A percentile compares a stretch with the other conserved stretches of the same genome.
Conservation (phyloP, 2,113 vertebrate genomes). For the Benitochromis conjunctus region DNA sequence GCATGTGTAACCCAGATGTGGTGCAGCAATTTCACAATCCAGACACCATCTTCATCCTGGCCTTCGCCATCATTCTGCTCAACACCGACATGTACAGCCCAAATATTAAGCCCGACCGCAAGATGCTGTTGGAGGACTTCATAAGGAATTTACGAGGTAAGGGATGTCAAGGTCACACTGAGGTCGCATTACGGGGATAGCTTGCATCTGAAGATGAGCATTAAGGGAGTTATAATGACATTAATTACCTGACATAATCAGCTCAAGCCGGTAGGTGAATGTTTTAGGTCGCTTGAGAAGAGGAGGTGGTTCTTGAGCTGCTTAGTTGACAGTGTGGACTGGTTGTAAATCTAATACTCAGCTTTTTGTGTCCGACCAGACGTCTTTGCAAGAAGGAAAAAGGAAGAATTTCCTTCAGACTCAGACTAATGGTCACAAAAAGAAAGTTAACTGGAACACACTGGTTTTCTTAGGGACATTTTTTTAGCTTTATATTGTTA, state of each 20-base stretch:
- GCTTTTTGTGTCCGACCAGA: not conserved
- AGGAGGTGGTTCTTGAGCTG: not conserved
- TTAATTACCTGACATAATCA: not conserved
- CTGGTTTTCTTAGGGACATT: not conserved
- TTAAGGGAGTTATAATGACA: not conserved
- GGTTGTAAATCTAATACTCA: not conserved
- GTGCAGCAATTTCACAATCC: slow-evolving; percentile 99
- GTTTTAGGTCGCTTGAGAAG: not conserved
- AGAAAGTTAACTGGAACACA: not conserved
- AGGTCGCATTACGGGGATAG: not conserved
- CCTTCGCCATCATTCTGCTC: slow-evolving; percentile 97
- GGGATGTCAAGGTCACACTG: not conserved
- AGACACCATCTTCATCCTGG: slow-evolving; percentile 98
- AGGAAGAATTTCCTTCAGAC: not conserved
- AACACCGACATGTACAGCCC: slow-evolving; percentile 99
- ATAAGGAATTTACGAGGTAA: slow-evolving; percentile 95
- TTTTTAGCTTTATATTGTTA: no score
- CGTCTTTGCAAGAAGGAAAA: not conserved
- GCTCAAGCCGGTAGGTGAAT: not conserved
- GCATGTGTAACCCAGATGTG: slow-evolving; percentile 98
- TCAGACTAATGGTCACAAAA: not conserved
- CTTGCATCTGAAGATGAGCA: not conserved
- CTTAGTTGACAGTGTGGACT: not conserved
- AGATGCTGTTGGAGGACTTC: slow-evolving; percentile 98
- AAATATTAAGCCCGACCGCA: slow-evolving; percentile 97